These are phyloP conservation scores for Mechanitis messenoides DNA, from an alignment of 2,888 invertebrate species.

Conservation along the genomic window DNA sequence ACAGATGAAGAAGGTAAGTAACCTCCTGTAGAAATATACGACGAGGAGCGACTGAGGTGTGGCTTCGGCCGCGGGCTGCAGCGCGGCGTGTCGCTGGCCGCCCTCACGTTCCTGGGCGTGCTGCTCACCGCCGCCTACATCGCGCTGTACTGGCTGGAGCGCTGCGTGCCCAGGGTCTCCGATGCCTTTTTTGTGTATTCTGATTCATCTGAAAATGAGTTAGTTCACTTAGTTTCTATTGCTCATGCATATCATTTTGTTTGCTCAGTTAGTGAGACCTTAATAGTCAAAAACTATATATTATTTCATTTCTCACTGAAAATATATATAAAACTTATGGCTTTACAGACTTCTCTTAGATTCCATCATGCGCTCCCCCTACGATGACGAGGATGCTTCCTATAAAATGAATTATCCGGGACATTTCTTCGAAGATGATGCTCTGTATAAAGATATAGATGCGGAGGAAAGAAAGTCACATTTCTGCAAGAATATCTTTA, in stretches of 20 bases:
- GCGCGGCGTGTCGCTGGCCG: conserved; percentile 56
- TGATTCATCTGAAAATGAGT: conserved; percentile 62
- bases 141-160: conserved; percentile 61
- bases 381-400: conserved; percentile 36
- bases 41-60: conserved; percentile 59
- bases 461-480: conserved; percentile 13
- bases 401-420: conserved; percentile 36
- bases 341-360: conserved; percentile 54
- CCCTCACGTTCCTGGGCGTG: conserved; percentile 53
- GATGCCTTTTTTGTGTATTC: conserved; percentile 66
- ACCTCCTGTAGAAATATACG: conserved; percentile 52
- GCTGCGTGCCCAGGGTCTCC: conserved; percentile 64
- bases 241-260: too few relatives aligned
- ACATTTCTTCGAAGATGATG: conserved; percentile 36
- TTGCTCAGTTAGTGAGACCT: too few relatives aligned
- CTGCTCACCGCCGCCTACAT: conserved; percentile 53
- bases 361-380: conserved; percentile 60
- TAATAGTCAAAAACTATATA: too few relatives aligned
- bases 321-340: conserved; percentile 1
- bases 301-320: too few relatives aligned
- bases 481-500: conserved; percentile 18
- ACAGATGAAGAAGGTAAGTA: background rate
- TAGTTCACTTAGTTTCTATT: conserved; percentile 23
- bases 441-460: conserved; percentile 21
- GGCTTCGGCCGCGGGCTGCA: conserved; percentile 40